Evolutionary conservation across 2,888 invertebrate species (phyloP), one percentile per base, ranked within the genome.

Genomic region (Cheilosia vulpina): DNA sequence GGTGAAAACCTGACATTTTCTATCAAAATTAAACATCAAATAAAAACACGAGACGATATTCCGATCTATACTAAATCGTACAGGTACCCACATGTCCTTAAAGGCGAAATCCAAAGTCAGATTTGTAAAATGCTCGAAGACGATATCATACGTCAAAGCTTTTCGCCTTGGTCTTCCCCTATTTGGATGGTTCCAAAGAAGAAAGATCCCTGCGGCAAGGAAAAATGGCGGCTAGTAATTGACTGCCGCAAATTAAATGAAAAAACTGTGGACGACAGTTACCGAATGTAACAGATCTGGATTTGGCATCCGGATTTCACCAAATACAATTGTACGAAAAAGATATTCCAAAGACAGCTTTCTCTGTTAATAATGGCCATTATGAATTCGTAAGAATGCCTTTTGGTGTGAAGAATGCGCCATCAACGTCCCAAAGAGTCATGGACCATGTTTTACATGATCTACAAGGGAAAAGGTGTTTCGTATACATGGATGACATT

Each of bases 201-300:
- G 17, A 68, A 11, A 55, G 68, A 69, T 15, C 0, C 43, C 1
- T 65, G 52, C 19, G 71, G 71, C 2, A 71, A 63, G 11, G 19
- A 55, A 38, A 71, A 60, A 60, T 60, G 58, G 71, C 47, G 58
- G 11, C 1, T 69, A 57, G 69, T 69, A 6, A 55, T 68, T 7
- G 68, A 68, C 55, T 55, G 43, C n/a, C 57, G 57, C 6, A 57
- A 58, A 31, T 17, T 58, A 0, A 71, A 68, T 45, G 68, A 55
- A 19, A 68, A 19, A 55, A 31, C 21, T 11, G 34, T 47, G 17
- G 69, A 69, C 9, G 38, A 78, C 11, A 77, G 31, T 53, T 88
- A 21, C 88, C 89, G 1, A 88, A 89, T 52, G 88, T 91, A 15
- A 75, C 88, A 3, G 89, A 90, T 15, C 24, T 60, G 2, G 72